Base-by-base conservation (phyloP, 2,113 vertebrate genomes). In the Plotosus lineatus region DNA sequence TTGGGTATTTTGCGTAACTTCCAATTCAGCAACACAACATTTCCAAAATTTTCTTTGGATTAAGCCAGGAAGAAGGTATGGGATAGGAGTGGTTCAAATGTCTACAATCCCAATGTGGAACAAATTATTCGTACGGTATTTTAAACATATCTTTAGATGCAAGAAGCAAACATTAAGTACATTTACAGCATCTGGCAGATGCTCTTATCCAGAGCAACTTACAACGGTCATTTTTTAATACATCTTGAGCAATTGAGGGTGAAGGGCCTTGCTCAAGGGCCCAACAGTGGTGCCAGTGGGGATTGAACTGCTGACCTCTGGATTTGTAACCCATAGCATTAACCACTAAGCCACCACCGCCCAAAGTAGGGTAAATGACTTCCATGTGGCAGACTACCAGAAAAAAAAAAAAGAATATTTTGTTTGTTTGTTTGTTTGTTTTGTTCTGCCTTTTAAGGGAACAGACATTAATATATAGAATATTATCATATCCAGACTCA, bases 301-400 rank as follows among this genome's bases (percentile, higher is more conserved):
- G n/a, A n/a, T n/a, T n/a, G n/a, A n/a, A n/a, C n/a, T n/a, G n/a
- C n/a, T n/a, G n/a, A n/a, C n/a, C n/a, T n/a, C n/a, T n/a, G n/a
- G n/a, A n/a, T n/a, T n/a, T n/a, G n/a, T n/a, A n/a, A n/a, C n/a
- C n/a, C n/a, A n/a, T n/a, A n/a, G n/a, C n/a, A n/a, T n/a, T n/a
- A n/a, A n/a, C n/a, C n/a, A n/a, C n/a, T n/a, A n/a, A n/a, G n/a
- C n/a, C n/a, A n/a, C n/a, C n/a, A n/a, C n/a, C n/a, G n/a, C n/a
- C n/a, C n/a, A n/a, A 88, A 71, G 17, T 8, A 33, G 79, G 83
- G 87, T 84, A 75, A 78, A 83, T 75, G 79, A 84, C 65, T 85
- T 86, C 87, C 88, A 69, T 58, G 87, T 88, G 89, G 82, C 86
- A 87, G n/a, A 40, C 82, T 88, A 87, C 55, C 26, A 12, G n/a